phyloP scores from a whole-genome alignment of 53 echinoderm and acorn worm species.

The Glandiceps talaboti region DNA sequence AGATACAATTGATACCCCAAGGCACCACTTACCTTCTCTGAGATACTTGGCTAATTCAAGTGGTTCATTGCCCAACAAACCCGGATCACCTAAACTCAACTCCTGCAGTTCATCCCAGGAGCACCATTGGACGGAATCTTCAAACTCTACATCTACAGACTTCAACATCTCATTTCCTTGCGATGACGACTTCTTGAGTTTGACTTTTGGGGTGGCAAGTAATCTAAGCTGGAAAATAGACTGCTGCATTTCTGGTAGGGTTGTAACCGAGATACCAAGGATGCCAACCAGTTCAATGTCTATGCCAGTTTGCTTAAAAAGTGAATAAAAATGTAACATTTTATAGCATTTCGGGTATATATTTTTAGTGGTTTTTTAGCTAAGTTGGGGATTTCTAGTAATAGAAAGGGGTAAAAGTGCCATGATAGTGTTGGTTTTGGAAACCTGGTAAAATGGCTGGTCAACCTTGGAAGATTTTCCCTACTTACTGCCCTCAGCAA shows the following conservation, averaged over 20 bases:
- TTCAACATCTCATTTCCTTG: not conserved
- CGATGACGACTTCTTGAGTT: not conserved
- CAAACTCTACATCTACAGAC: not conserved
- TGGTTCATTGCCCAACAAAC: conserved; percentile 7
- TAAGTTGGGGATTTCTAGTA: too few species aligned
- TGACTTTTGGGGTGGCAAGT: not conserved
- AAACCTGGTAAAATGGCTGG: too few species aligned
- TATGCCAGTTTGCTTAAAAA: not conserved
- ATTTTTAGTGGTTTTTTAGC: too few species aligned
- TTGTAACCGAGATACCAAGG: not conserved
- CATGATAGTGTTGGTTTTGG: too few species aligned
- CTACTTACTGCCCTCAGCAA: too few species aligned
- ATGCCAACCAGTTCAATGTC: not conserved
- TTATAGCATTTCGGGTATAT: too few species aligned
- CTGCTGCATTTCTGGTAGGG: not conserved
- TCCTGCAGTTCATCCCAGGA: conserved; percentile 7
- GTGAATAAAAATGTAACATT: too few species aligned
- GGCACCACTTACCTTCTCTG: conserved; percentile 4
- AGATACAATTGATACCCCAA: too few species aligned
- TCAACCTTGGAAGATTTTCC: too few species aligned
- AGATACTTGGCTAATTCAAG: conserved; percentile 6
- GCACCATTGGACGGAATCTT: conserved; percentile 1
- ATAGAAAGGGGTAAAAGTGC: too few species aligned
- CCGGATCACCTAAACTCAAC: not conserved
- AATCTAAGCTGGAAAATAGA: not conserved